Evolutionary conservation across 2,888 invertebrate species (phyloP), one percentile per base, ranked within the genome.

Genomic region (Coenonympha arcania): DNA sequence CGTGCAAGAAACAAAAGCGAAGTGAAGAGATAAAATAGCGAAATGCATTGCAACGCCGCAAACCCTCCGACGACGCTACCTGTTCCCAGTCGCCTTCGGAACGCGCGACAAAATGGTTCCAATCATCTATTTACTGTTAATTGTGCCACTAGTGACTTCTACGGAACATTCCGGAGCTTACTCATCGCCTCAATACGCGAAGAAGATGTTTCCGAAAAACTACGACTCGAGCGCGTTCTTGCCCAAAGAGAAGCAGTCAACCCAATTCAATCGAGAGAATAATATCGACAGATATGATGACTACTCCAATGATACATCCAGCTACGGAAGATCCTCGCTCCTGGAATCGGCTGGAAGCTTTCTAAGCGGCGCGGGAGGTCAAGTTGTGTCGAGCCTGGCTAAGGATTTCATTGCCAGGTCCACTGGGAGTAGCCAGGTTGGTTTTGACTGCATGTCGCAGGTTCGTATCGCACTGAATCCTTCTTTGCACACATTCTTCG

Each of bases 351-450:
- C 86, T 33, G 78, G 86, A 2, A 80, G 66, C 48, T 82, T 87
- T 53, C 63, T 87, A 3, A 80, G 75, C 52, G 78, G 81, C 4
- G 72, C 84, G 0, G 86, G 87, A 6, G 85, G 87, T 1, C 88
- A 89, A 54, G 80, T 90, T 60, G 71, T 90, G 66, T 80, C 87
- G 1, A 87, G 87, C 50, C 74, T 90, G 55, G 92, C 92, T 2
- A 90, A 88, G 68, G 91, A 92, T 66, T 84, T 92, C 63, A 84
- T 92, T 19, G 89, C 90, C 54, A 88, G 92, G 64, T 91, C 92
- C 0, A 88, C 90, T 5, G 90, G 90, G 54, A 90, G 89, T 69
- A 92, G 91, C 72, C 92, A 92, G 89, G 92, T 87, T 81, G 83
- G 83, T 82, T 80, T 82, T 76, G 85, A 85, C 82, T 85, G 85